These are phyloP conservation scores for Actinemys pallida DNA, from an alignment of 2,113 vertebrate species.

Conservation along the genomic window DNA sequence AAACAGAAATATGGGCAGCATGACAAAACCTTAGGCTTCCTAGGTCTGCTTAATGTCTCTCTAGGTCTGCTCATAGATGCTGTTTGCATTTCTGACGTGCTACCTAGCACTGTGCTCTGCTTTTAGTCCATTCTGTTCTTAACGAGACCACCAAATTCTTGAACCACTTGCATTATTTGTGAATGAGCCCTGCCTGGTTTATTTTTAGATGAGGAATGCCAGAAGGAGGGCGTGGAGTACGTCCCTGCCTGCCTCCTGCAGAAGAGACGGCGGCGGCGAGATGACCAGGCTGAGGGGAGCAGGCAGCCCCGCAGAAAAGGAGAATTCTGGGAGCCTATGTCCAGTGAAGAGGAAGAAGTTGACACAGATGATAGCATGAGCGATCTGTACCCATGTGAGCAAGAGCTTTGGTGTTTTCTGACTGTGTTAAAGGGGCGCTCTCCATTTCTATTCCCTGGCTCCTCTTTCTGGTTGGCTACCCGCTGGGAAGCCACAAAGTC, in stretches of 20 bases:
- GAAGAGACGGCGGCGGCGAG: conserved; percentile 64
- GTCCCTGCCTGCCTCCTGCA: conserved; percentile 84
- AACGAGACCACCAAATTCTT: background rate
- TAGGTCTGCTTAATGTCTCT: background rate
- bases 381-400: conserved; percentile 93
- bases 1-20: background rate
- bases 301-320: background rate
- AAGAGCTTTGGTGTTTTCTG: fast-evolving
- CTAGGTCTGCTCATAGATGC: background rate
- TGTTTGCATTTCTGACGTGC: background rate
- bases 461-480: background rate
- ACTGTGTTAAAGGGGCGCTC: background rate
- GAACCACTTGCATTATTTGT: background rate
- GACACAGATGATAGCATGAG: conserved; percentile 93
- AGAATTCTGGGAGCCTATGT: conserved; percentile 81
- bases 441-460: background rate
- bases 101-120: background rate
- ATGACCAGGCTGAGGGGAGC: background rate
- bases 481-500: background rate
- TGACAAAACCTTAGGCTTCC: background rate
- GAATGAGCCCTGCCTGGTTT: background rate
- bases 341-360: conserved; percentile 77
- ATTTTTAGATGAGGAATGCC: conserved; percentile 86
- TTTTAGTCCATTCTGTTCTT: background rate
- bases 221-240: conserved; percentile 82